Evolutionary conservation across 2,797 vertebrate species (phyloP).

Genomic region (Spheniscus humboldti): DNA sequence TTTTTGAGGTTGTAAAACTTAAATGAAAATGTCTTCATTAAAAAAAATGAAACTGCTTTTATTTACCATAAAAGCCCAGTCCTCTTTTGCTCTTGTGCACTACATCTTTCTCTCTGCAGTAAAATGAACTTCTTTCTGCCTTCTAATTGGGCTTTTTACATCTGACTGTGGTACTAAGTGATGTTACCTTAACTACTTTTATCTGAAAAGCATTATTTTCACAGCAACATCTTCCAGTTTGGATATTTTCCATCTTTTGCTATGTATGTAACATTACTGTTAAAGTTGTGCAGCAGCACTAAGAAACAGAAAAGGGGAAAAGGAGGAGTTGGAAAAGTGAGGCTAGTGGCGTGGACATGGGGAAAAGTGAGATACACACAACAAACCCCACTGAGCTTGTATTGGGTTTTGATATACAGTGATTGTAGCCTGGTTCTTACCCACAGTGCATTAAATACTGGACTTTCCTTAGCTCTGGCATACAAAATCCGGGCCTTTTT

Average conservation of each 20-base stretch:
- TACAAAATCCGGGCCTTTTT: not conserved
- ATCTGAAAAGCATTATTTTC: slow-evolving; percentile 7
- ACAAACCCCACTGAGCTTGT: not conserved
- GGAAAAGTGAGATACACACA: not conserved
- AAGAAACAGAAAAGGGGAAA: not conserved
- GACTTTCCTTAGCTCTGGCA: not conserved
- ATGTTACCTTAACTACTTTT: not conserved
- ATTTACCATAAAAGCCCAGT: not conserved
- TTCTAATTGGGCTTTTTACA: slow-evolving; percentile 1
- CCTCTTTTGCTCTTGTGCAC: not conserved
- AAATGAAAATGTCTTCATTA: slow-evolving; percentile 6
- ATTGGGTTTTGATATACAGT: not conserved
- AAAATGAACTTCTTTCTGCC: not conserved
- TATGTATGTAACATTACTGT: not conserved
- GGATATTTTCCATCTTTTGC: not conserved
- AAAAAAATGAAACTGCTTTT: slow-evolving; percentile 39
- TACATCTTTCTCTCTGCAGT: not conserved
- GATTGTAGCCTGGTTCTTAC: not conserved
- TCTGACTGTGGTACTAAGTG: not conserved
- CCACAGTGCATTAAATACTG: not conserved
- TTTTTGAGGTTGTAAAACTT: slow-evolving; percentile 28
- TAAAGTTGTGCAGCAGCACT: not conserved
- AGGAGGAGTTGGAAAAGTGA: not conserved
- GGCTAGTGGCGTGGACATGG: not conserved
- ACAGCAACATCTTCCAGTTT: not conserved